A percentile compares a stretch with the other conserved stretches of the same genome.
Evolutionary conservation across 2,888 invertebrate genomes (phyloP).

Genomic region (Hirtodrosophila confusa): DNA sequence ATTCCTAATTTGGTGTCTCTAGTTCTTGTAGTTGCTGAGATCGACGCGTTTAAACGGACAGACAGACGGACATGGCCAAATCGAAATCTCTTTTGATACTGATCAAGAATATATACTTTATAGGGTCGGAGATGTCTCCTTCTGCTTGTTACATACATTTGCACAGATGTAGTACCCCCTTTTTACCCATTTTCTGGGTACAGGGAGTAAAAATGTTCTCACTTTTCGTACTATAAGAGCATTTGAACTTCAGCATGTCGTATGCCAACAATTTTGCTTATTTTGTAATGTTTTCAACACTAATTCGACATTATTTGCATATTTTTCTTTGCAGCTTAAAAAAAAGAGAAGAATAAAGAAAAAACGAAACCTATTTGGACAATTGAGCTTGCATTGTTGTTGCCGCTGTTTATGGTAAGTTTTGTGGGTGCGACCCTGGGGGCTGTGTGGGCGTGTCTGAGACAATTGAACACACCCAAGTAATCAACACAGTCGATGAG

Average conservation of each 20-base stretch:
- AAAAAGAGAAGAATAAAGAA: constrained; percentile 27
- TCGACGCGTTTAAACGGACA: too few relatives aligned
- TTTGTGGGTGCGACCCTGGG: constrained; percentile 18
- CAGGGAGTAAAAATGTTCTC: too few relatives aligned
- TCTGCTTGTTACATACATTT: too few relatives aligned
- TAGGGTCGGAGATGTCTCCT: too few relatives aligned
- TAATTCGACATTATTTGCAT: constrained; percentile 55
- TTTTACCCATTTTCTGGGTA: too few relatives aligned
- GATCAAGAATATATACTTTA: too few relatives aligned
- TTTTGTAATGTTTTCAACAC: constrained; percentile 49
- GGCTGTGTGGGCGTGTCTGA: constrained; percentile 51
- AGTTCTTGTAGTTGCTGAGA: too few relatives aligned
- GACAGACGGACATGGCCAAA: too few relatives aligned
- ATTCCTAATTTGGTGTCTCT: too few relatives aligned
- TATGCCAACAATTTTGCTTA: background rate
- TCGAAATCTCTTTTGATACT: too few relatives aligned
- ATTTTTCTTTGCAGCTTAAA: constrained; percentile 51
- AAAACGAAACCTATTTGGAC: constrained; percentile 23
- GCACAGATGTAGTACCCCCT: too few relatives aligned
- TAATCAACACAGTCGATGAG: constrained; percentile 54
- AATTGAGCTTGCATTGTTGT: constrained; percentile 46
- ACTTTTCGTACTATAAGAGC: constrained; percentile 1
- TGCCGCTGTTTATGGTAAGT: constrained; percentile 73
- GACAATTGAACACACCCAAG: constrained; percentile 58
- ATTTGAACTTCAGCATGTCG: constrained; percentile 2